Base-by-base conservation (phyloP, 2,888 invertebrate species). In the Oeneis ivallda region DNA sequence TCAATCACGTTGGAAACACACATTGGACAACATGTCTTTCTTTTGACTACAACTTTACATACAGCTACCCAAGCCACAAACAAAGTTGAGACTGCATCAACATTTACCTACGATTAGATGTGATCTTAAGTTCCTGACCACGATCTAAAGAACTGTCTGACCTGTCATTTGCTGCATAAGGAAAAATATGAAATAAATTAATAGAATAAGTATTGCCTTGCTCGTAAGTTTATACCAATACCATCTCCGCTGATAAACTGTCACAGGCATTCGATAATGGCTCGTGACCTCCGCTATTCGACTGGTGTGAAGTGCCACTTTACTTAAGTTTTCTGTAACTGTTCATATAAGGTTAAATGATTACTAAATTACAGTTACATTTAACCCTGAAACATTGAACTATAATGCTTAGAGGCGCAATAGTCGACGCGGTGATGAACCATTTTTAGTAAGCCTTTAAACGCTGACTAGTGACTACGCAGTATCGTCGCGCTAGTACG, bases 351-450 rank as follows among this genome's bases (percentile, higher is more conserved):
- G 43, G 57, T 43, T 45, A 45, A 45, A 57, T 17, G 54, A 39
- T 52, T 37, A 54, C 54, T 39, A 4, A 17, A 8, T n/a, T 43
- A 43, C 41, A 32, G n/a, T 41, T 19, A 54, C 39, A 43, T 57
- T 32, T 43, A 43, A 57, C 57, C 57, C 26, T 57, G 57, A 43
- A n/a, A n/a, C n/a, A n/a, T n/a, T n/a, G n/a, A n/a, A n/a, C n/a
- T n/a, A n/a, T n/a, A n/a, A n/a, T n/a, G n/a, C n/a, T n/a, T n/a
- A n/a, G n/a, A n/a, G n/a, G n/a, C n/a, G n/a, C n/a, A n/a, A n/a
- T n/a, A n/a, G n/a, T n/a, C n/a, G n/a, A n/a, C n/a, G n/a, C n/a
- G n/a, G n/a, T n/a, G n/a, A n/a, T n/a, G n/a, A n/a, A n/a, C n/a
- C n/a, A n/a, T n/a, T n/a, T n/a, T n/a, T n/a, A n/a, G n/a, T n/a